Percentiles rank a stretch among this genome's conserved stretches.
Conservation (phyloP, 2,888 invertebrate species). For the Hololepta plana region DNA sequence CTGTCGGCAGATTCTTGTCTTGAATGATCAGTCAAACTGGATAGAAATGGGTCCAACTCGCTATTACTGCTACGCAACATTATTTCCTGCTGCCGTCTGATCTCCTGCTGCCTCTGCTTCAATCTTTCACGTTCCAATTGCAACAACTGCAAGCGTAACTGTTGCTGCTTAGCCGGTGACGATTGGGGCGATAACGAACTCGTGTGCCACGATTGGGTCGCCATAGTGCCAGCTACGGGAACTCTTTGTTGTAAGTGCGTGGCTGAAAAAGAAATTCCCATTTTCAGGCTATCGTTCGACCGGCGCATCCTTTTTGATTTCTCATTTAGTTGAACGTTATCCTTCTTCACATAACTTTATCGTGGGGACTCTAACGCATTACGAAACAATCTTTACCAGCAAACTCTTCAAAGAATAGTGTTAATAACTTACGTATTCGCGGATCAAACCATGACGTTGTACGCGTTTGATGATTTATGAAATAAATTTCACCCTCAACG, state of each 20-base stretch:
- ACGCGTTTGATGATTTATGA: constrained; percentile 82
- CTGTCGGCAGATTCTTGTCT: constrained; percentile 91
- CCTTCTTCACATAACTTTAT: too few species aligned
- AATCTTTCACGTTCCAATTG: constrained; percentile 79
- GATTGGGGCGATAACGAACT: constrained; percentile 32
- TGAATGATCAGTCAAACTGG: constrained; percentile 71
- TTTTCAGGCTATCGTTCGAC: too few species aligned
- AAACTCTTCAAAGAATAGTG: too few species aligned
- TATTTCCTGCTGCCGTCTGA: constrained; percentile 66
- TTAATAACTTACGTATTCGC: constrained; percentile 86
- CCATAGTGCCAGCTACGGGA: too few species aligned
- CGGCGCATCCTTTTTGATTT: too few species aligned
- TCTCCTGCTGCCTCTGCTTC: constrained; percentile 78
- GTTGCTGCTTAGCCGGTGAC: constrained; percentile 50
- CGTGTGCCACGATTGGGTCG: too few species aligned
- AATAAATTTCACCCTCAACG: constrained; percentile 72
- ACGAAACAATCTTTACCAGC: too few species aligned
- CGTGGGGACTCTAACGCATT: too few species aligned
- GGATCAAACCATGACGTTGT: constrained; percentile 98
- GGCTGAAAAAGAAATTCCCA: too few species aligned
- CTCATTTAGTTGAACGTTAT: too few species aligned
- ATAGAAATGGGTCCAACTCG: constrained; percentile 61
- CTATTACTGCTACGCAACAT: constrained; percentile 54
- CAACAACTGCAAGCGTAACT: constrained; percentile 61
- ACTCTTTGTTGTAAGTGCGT: too few species aligned